Conservation (phyloP, 2,888 invertebrate genomes). For the Pasiphila rectangulata region DNA sequence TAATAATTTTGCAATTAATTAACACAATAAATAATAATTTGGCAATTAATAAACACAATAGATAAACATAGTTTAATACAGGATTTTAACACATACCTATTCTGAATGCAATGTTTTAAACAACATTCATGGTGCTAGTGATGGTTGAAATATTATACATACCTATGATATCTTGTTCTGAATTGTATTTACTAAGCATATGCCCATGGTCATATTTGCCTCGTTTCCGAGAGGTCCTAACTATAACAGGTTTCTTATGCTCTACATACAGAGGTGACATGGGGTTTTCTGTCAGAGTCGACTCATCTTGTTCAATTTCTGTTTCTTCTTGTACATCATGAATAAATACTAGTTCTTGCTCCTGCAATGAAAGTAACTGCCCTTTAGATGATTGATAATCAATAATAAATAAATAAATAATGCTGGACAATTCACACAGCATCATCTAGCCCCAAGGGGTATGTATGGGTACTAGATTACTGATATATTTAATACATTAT, state of each 20-base stretch:
- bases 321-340: slow-evolving; percentile 13
- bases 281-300: slow-evolving; percentile 8
- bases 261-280: slow-evolving; percentile 15
- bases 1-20: too few species aligned
- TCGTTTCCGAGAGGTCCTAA: slow-evolving; percentile 10
- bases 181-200: neutral
- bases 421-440: too few species aligned
- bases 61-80: too few species aligned
- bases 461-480: too few species aligned
- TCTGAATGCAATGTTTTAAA: too few species aligned
- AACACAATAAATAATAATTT: too few species aligned
- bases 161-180: slow-evolving; percentile 6
- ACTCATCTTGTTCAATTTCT: slow-evolving; percentile 24
- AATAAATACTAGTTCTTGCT: slow-evolving; percentile 25
- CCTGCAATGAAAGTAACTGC: slow-evolving; percentile 28
- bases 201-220: neutral
- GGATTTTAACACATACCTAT: too few species aligned
- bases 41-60: too few species aligned
- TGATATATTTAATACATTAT: too few species aligned
- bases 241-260: slow-evolving; percentile 10
- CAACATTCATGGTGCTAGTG: neutral
- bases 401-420: neutral
- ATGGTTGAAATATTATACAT: neutral
- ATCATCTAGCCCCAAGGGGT: too few species aligned
- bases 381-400: too few species aligned